phyloP scores from a whole-genome alignment of 2,113 vertebrate genomes.

The Nycticorax nycticorax region DNA sequence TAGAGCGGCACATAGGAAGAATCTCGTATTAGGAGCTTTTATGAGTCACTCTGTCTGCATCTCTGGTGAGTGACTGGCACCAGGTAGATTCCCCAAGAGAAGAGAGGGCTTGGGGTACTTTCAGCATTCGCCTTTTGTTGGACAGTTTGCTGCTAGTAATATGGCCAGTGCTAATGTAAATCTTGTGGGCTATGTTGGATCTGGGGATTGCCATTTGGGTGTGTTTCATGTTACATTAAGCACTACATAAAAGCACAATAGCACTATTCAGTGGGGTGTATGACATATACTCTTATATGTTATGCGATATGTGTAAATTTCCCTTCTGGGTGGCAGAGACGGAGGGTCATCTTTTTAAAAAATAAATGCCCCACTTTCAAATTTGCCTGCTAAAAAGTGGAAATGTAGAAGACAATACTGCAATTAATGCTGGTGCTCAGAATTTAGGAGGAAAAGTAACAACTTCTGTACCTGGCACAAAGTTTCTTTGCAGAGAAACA shows the following conservation, averaged over 20 bases:
- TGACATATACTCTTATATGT: not conserved
- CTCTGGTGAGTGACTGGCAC: not conserved
- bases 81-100: not conserved
- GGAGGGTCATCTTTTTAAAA: not conserved
- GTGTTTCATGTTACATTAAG: not conserved
- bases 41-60: not conserved
- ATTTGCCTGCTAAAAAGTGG: not conserved
- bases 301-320: not conserved
- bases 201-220: not conserved
- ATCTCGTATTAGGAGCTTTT: not conserved
- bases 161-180: not conserved
- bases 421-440: not conserved
- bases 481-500: not conserved
- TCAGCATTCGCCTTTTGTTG: not conserved
- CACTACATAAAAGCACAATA: not conserved
- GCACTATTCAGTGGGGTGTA: not conserved
- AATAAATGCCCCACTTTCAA: not conserved
- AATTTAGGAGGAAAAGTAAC: not conserved
- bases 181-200: accelerated
- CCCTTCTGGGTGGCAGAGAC: not conserved
- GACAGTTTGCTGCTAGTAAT: not conserved
- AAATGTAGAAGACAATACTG: not conserved
- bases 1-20: not conserved
- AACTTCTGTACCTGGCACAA: not conserved
- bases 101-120: not conserved